Evolutionary conservation across 2,797 vertebrate species (phyloP).

Genomic region (Pogonophryne albipinna): DNA sequence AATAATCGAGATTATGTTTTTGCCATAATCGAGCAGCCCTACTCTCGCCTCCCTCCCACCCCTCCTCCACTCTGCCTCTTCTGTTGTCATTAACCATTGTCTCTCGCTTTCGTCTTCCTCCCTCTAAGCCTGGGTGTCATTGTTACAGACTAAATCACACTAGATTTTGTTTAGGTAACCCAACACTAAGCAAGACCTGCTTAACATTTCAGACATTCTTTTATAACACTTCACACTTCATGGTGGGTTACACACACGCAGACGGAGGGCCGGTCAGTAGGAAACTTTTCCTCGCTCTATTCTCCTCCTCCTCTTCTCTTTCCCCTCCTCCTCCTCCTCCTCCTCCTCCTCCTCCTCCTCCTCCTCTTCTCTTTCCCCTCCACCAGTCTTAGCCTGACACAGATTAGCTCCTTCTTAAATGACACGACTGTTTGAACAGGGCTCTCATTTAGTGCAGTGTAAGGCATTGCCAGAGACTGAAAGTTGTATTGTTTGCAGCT

Average conservation of each 20-base stretch:
- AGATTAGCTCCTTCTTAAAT: constrained; percentile 50
- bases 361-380: constrained; percentile 14
- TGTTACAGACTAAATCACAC: background rate
- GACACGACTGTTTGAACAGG: constrained; percentile 47
- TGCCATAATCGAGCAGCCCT: too few species aligned
- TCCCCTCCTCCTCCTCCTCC: constrained; percentile 24
- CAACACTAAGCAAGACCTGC: background rate
- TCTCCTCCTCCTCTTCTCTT: constrained; percentile 20
- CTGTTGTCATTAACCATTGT: constrained; percentile 69
- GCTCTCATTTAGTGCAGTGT: constrained; percentile 45
- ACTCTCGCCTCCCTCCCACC: constrained; percentile 46
- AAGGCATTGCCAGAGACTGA: constrained; percentile 22
- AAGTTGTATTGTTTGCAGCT: constrained; percentile 32
- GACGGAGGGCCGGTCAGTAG: constrained; percentile 39
- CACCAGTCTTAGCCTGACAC: constrained; percentile 64
- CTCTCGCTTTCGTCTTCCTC: constrained; percentile 52
- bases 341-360: constrained; percentile 30
- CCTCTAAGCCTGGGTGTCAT: constrained; percentile 29
- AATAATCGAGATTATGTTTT: too few species aligned
- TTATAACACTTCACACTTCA: constrained; percentile 26
- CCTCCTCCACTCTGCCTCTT: constrained; percentile 33
- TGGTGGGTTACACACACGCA: constrained; percentile 13
- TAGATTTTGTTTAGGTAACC: constrained; percentile 23
- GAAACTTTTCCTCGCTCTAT: constrained; percentile 47
- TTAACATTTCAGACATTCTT: constrained; percentile 29